Conservation (phyloP, 2,797 vertebrate genomes). For the Eremophila alpestris region DNA sequence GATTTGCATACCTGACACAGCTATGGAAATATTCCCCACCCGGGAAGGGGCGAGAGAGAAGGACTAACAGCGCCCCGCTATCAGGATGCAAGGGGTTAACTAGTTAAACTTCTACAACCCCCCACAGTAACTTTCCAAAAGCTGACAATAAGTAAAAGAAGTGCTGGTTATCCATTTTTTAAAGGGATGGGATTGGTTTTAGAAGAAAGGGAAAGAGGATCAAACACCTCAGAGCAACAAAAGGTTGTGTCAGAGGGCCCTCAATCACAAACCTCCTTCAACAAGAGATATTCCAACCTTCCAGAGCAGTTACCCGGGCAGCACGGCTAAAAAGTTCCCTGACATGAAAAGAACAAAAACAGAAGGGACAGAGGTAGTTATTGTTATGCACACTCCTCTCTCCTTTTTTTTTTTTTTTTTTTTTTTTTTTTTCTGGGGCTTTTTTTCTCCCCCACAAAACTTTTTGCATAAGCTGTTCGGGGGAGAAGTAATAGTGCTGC, state of each 20-base stretch:
- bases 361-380: constrained; percentile 95
- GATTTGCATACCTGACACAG: constrained; percentile 70
- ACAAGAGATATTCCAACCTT: constrained; percentile 88
- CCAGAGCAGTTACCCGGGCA: constrained; percentile 93
- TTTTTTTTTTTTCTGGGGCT: constrained; percentile 30
- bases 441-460: constrained; percentile 70
- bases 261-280: constrained; percentile 92
- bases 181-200: constrained; percentile 84
- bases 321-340: constrained; percentile 86
- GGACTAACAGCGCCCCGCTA: background rate
- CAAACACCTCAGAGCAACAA: constrained; percentile 98
- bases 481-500: constrained; percentile 63
- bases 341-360: constrained; percentile 91
- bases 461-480: constrained; percentile 77
- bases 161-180: constrained; percentile 86
- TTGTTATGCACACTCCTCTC: constrained; percentile 90
- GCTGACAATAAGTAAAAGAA: constrained; percentile 84
- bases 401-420: constrained; percentile 6
- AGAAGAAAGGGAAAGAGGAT: constrained; percentile 95
- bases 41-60: background rate
- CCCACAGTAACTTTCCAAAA: constrained; percentile 79
- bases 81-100: constrained; percentile 78
- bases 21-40: constrained; percentile 45
- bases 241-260: constrained; percentile 95
- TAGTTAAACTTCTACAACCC: constrained; percentile 82